Conservation (phyloP, 2,888 invertebrate species). For the Pandemis heparana region DNA sequence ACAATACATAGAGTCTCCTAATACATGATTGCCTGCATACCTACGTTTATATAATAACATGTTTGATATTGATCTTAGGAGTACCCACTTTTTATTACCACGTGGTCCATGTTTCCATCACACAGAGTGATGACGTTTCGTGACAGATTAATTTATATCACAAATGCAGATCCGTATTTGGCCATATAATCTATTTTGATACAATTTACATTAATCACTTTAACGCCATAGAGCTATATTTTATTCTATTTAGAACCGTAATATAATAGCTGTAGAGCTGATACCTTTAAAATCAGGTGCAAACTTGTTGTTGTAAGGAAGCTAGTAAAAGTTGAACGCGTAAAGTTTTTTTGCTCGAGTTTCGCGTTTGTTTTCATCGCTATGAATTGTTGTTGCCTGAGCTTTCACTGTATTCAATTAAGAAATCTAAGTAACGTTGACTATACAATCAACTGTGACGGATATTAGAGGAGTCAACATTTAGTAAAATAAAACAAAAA, state of each 20-base stretch:
- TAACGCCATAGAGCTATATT: neutral
- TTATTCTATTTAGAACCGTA: neutral
- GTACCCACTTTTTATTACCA: neutral
- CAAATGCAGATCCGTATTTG: slow-evolving; percentile 1
- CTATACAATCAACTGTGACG: neutral
- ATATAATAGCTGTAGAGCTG: neutral
- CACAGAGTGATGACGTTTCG: slow-evolving; percentile 1
- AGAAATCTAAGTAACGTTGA: neutral
- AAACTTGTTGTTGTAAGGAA: neutral
- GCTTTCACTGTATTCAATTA: slow-evolving; percentile 22
- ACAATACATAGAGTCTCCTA: no score
- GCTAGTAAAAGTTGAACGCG: slow-evolving; percentile 20
- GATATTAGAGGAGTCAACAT: neutral
- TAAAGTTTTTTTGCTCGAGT: slow-evolving; percentile 19
- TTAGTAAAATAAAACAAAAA: neutral
- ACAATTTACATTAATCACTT: neutral
- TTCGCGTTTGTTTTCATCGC: slow-evolving; percentile 23
- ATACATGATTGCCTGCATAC: no score
- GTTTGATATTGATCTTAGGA: neutral
- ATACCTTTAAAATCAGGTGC: neutral
- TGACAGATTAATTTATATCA: slow-evolving; percentile 13
- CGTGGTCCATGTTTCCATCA: neutral
- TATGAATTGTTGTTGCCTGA: slow-evolving; percentile 12
- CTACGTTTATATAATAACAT: neutral
- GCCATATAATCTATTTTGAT: slow-evolving; percentile 18